Evolutionary conservation across 2,888 invertebrate species (phyloP).

Genomic region (Trilocha varians): DNA sequence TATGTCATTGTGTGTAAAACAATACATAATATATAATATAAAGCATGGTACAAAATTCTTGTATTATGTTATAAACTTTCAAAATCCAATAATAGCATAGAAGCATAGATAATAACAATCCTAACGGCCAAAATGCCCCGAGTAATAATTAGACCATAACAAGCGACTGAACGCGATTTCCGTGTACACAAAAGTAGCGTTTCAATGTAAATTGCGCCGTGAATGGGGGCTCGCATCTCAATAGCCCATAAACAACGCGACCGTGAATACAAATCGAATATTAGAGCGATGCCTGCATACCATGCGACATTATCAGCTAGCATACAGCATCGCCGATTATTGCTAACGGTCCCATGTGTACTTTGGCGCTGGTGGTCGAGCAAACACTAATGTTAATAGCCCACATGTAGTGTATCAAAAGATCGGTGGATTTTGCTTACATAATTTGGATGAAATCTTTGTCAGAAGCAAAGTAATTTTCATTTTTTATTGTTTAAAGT

Average conservation of each 20-base stretch:
- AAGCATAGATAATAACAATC: no score
- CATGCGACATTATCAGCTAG: constrained; percentile 45
- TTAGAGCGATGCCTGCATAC: constrained; percentile 50
- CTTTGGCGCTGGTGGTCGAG: constrained; percentile 24
- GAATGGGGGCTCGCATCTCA: constrained; percentile 59
- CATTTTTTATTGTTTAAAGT: no score
- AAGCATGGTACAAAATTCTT: no score
- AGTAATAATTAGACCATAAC: constrained; percentile 41
- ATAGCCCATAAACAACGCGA: constrained; percentile 66
- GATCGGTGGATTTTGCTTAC: no score
- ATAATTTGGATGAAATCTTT: no score
- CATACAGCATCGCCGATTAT: constrained; percentile 37
- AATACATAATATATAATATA: no score
- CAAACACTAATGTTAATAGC: constrained; percentile 25
- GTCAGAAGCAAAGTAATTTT: no score
- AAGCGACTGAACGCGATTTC: constrained; percentile 23
- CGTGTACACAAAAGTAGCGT: constrained; percentile 51
- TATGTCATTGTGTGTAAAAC: no score
- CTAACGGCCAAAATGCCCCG: not conserved
- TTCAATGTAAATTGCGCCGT: constrained; percentile 55
- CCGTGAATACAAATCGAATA: constrained; percentile 69
- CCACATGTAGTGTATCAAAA: no score
- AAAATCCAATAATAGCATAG: no score
- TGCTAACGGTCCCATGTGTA: constrained; percentile 34
- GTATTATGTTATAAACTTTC: no score